Conservation (phyloP, 2,888 invertebrate species). For the Bibio marci region DNA sequence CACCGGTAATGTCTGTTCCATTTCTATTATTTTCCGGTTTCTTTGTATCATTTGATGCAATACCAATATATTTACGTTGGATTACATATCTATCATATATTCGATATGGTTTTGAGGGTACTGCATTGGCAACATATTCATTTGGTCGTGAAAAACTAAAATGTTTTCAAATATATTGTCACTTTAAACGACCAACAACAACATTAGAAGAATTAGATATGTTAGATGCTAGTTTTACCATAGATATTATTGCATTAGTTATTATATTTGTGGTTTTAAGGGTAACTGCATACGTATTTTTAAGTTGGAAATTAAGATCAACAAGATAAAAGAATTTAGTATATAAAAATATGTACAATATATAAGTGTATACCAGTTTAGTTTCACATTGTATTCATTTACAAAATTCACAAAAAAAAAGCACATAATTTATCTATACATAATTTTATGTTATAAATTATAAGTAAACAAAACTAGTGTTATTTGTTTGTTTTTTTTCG, state of each 20-base stretch:
- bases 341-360: not conserved
- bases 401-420: no score
- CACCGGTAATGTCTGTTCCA: constrained; percentile 92
- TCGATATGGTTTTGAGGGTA: constrained; percentile 89
- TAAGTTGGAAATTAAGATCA: constrained; percentile 72
- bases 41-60: constrained; percentile 92
- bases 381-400: no score
- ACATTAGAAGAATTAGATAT: constrained; percentile 79
- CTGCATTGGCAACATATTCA: constrained; percentile 80
- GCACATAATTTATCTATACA: no score
- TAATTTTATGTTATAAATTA: no score
- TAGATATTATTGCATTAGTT: constrained; percentile 64
- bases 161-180: constrained; percentile 70
- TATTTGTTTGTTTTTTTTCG: no score
- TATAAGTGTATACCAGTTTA: not conserved
- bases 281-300: constrained; percentile 67
- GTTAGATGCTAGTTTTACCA: constrained; percentile 56
- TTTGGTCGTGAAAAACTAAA: constrained; percentile 63
- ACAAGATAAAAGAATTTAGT: constrained; percentile 39
- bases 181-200: constrained; percentile 64
- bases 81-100: constrained; percentile 91
- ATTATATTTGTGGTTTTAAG: constrained; percentile 64
- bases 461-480: no score
- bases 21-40: constrained; percentile 92
- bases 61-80: constrained; percentile 88